Conservation (phyloP, 2,888 invertebrate species). For the Epicampocera succincta region DNA sequence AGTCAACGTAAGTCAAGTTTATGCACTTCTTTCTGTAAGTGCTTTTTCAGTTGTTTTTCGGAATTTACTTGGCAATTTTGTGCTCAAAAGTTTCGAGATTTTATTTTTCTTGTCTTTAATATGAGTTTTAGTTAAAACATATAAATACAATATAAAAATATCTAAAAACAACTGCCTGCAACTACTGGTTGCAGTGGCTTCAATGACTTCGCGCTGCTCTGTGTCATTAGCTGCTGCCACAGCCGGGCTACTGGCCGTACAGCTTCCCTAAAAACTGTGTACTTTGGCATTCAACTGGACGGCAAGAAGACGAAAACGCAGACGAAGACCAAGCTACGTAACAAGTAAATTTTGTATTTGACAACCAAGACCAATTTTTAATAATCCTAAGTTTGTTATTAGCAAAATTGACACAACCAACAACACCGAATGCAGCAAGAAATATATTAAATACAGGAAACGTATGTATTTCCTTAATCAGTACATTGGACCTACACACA, state of each 20-base stretch:
- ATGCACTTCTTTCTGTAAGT: conserved; percentile 56
- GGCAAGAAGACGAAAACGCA: too few species aligned
- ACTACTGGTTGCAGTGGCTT: conserved; percentile 28
- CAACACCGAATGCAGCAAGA: too few species aligned
- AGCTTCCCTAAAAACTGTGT: not conserved
- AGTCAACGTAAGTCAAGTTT: conserved; percentile 62
- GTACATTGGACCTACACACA: too few species aligned
- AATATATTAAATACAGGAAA: too few species aligned
- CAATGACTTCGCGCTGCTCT: not conserved
- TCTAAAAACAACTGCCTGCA: conserved; percentile 31
- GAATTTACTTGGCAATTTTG: conserved; percentile 28
- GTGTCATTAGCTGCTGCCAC: not conserved
- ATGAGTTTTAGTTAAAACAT: not conserved
- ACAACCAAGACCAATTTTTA: too few species aligned
- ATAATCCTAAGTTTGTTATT: too few species aligned
- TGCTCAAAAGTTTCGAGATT: conserved; percentile 10
- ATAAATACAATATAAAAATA: not conserved
- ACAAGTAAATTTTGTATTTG: too few species aligned
- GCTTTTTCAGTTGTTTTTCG: conserved; percentile 23
- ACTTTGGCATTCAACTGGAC: too few species aligned
- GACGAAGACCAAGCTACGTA: too few species aligned
- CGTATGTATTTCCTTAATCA: too few species aligned
- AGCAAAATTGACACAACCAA: too few species aligned
- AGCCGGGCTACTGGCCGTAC: conserved; percentile 1
- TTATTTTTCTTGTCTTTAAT: not conserved